Base-by-base conservation (phyloP, 2,888 invertebrate species). In the Dolichomitus sp. region DNA sequence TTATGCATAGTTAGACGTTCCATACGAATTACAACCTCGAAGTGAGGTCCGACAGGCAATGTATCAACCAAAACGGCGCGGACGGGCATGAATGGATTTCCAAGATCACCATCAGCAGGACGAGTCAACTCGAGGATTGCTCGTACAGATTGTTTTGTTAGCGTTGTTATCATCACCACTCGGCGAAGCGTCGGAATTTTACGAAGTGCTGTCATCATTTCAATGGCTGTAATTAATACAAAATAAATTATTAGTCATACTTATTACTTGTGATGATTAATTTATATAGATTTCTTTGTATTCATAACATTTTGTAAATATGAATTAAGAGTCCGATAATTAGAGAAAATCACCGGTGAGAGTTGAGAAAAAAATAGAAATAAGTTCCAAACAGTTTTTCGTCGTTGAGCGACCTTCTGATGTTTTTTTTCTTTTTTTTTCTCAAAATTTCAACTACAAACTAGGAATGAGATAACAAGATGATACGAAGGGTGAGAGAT, bases 131-230 rank as follows among this genome's bases (percentile, higher is more conserved):
- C 93, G 66, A 93, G 81, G 80, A 93, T 92, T 9, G 93, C 91
- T n/a, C 93, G 91, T 3, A 93, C 93, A 0, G 93, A 92, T 78
- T 92, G 93, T 66, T 93, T 93, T 0, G 93, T 93, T 52, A 93
- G 84, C 4, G 92, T 92, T 14, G 93, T 93, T 61, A 93, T 89
- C 89, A 93, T 89, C 5, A 93, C 93, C 19, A 93, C 87, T 61
- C 92, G 89, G 30, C 89, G 89, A 0, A 93, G 80, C 0, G 90
- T 87, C 6, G 79, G 86, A 68, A 93, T 92, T 83, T 91, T 92
- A 50, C 93, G 86, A 1, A 93, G 85, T 54, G 91, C 90, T 17
- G 88, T 88, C 90, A 93, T 92, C 27, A 93, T 89, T 59, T 93
- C 92, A 33, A 91, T 87, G 12, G 91, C 93, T 93, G 84, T 23